A percentile compares a stretch with the other conserved stretches of the same genome.
Evolutionary conservation across 1,140 invertebrate species (phyloP).

Genomic region (Drosophila pallidifrons): DNA sequence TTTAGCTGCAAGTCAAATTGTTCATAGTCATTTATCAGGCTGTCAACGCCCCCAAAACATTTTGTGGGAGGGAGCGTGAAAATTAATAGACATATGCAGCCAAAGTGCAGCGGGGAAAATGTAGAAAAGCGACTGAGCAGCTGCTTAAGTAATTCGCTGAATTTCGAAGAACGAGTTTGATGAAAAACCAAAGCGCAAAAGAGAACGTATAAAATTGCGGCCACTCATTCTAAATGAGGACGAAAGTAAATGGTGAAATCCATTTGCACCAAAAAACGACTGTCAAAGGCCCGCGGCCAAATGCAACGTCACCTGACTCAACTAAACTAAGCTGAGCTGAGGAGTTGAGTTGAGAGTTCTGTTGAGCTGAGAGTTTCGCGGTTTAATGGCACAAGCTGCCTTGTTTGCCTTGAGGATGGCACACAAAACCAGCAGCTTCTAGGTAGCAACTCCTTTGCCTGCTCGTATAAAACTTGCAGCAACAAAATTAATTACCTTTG

Average conservation of each 20-base stretch:
- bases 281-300: slow-evolving; percentile 60
- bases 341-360: slow-evolving; percentile 16
- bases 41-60: slow-evolving; percentile 55
- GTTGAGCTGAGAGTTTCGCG: slow-evolving; percentile 40
- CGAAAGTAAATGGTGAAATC: slow-evolving; percentile 77
- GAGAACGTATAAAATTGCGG: slow-evolving; percentile 49
- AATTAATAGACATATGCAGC: slow-evolving; percentile 69
- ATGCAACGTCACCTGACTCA: slow-evolving; percentile 35
- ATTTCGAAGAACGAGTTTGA: background rate
- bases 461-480: slow-evolving; percentile 60
- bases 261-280: slow-evolving; percentile 60
- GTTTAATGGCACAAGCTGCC: slow-evolving; percentile 37
- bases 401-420: slow-evolving; percentile 27
- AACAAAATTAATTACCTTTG: slow-evolving; percentile 84
- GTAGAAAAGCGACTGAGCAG: slow-evolving; percentile 19
- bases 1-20: slow-evolving; percentile 26
- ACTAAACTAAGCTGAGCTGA: slow-evolving; percentile 6
- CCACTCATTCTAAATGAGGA: slow-evolving; percentile 58
- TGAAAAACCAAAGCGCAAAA: slow-evolving; percentile 28
- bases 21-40: slow-evolving; percentile 66
- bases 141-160: slow-evolving; percentile 23
- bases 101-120: background rate
- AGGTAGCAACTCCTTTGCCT: background rate
- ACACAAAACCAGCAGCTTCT: background rate
- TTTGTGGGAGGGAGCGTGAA: slow-evolving; percentile 27